These are phyloP conservation scores for Lacerta viridis DNA, from an alignment of 2,797 vertebrate genomes.

Conservation along the genomic window DNA sequence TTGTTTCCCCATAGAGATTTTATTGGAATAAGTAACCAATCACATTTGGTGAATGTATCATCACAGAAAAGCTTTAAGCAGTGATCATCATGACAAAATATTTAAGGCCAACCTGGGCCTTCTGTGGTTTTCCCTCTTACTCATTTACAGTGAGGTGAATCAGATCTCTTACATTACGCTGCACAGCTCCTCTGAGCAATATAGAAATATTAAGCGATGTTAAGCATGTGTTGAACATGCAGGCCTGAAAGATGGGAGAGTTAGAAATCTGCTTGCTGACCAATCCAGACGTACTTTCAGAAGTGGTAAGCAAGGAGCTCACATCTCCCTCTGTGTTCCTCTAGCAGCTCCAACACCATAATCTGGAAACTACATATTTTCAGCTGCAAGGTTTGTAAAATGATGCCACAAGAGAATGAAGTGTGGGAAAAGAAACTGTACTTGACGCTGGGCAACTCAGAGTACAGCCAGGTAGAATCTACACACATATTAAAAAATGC, in stretches of 20 bases:
- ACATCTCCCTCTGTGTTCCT: background rate
- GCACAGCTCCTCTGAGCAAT: background rate
- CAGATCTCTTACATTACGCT: background rate
- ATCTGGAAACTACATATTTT: conserved; percentile 8
- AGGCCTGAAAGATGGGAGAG: conserved; percentile 11
- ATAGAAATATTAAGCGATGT: background rate
- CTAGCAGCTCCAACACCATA: background rate
- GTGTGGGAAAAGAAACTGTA: background rate
- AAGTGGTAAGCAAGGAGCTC: background rate
- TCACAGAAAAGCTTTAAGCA: conserved; percentile 59
- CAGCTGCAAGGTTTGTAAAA: background rate
- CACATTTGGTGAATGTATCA: conserved; percentile 55
- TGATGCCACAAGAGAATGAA: background rate
- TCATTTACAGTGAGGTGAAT: conserved; percentile 43
- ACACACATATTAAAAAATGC: too few relatives aligned
- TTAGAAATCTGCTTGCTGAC: conserved; percentile 6
- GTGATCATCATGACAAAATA: conserved; percentile 44
- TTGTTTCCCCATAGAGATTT: conserved; percentile 55
- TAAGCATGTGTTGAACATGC: conserved; percentile 22
- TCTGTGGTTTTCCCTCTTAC: conserved; percentile 3
- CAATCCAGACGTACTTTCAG: background rate
- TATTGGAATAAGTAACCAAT: conserved; percentile 49
- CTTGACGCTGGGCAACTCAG: background rate
- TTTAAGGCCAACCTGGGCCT: background rate
- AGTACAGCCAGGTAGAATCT: background rate